phyloP scores from a whole-genome alignment of 1,140 invertebrate species.

The Drosophila ogumai region DNA sequence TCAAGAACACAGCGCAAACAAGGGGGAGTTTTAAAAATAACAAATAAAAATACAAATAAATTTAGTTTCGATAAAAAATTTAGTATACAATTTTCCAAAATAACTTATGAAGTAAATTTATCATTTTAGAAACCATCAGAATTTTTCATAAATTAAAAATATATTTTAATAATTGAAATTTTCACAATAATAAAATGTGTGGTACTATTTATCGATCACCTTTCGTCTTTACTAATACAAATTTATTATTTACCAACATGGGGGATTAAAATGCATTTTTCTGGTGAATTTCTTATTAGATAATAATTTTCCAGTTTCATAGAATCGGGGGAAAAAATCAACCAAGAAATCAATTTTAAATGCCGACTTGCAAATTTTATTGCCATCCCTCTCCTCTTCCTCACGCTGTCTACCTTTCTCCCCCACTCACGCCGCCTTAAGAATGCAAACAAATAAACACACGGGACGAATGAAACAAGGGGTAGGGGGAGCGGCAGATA shows the following conservation, averaged over 20 bases:
- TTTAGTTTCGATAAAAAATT: too few species aligned
- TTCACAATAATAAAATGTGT: too few species aligned
- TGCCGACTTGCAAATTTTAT: conserved; percentile 15
- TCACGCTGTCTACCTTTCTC: neutral
- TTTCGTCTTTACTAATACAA: neutral
- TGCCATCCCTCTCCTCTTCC: neutral
- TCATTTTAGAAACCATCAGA: too few species aligned
- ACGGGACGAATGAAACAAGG: neutral
- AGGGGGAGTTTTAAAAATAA: neutral
- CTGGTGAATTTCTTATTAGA: conserved; percentile 2
- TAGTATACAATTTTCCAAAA: too few species aligned
- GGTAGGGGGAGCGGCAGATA: conserved; percentile 8
- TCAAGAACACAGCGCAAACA: neutral
- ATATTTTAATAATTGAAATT: neutral
- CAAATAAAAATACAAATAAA: neutral
- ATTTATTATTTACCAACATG: neutral
- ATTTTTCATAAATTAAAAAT: too few species aligned
- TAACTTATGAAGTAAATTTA: too few species aligned
- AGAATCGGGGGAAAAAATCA: conserved; percentile 14
- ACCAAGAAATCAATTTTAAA: conserved; percentile 23
- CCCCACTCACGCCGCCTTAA: neutral
- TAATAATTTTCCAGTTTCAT: conserved; percentile 9
- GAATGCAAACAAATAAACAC: conserved; percentile 24
- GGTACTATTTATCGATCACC: neutral
- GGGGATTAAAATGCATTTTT: conserved; percentile 4